Percentiles rank a stretch among this genome's conserved stretches.
These are phyloP conservation scores for Pogonognathellus flavescens DNA, from an alignment of 1,140 invertebrate species.

Conservation along the genomic window DNA sequence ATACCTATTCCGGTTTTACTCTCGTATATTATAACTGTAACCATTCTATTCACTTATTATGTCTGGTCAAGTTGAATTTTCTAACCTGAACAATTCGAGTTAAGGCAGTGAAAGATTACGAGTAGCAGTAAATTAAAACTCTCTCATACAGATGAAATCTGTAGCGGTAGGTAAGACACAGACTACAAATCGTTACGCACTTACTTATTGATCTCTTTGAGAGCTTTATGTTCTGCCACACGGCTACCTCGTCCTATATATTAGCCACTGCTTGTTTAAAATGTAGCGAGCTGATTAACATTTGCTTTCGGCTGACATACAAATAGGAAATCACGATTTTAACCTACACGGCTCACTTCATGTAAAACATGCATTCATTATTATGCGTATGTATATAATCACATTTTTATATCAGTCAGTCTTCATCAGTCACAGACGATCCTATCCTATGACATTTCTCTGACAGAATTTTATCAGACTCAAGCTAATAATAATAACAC, in stretches of 20 bases:
- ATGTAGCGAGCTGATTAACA: background rate
- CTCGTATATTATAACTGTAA: slow-evolving; percentile 7
- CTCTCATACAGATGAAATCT: background rate
- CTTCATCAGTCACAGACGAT: too few species aligned
- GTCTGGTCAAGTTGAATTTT: too few species aligned
- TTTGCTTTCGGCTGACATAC: background rate
- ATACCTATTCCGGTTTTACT: slow-evolving; percentile 26
- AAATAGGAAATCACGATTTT: slow-evolving; percentile 25
- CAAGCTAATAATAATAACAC: too few species aligned
- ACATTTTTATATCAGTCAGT: too few species aligned
- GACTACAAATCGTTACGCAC: background rate
- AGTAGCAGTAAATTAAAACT: too few species aligned
- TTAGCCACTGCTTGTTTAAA: background rate
- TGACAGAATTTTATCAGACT: too few species aligned
- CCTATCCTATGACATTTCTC: too few species aligned
- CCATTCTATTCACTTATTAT: background rate
- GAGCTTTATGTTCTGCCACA: background rate
- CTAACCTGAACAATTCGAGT: too few species aligned
- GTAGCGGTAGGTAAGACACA: background rate
- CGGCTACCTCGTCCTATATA: background rate
- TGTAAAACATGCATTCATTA: background rate
- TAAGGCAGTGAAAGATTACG: too few species aligned
- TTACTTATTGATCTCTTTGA: background rate
- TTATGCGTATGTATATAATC: too few species aligned
- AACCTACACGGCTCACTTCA: background rate